phyloP scores from a whole-genome alignment of 2,888 invertebrate genomes.

The Drosophila picticornis region DNA sequence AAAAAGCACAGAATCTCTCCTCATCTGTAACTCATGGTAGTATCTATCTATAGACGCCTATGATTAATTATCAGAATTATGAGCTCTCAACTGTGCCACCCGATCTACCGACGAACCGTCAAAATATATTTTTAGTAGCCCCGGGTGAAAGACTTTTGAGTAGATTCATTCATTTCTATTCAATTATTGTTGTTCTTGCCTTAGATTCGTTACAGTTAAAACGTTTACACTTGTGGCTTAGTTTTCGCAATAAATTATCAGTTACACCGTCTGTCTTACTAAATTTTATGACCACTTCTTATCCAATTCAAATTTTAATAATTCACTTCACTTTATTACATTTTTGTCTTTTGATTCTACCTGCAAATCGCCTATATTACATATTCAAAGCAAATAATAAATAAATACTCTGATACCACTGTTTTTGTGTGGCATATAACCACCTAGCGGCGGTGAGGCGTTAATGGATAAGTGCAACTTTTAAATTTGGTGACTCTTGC shows the following conservation, averaged over 20 bases:
- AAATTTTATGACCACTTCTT: neutral
- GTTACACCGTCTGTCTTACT: neutral
- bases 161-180: conserved; percentile 7
- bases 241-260: neutral
- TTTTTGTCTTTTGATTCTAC: neutral
- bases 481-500: neutral
- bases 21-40: neutral
- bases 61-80: conserved; percentile 48
- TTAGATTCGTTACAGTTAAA: neutral
- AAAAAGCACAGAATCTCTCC: neutral
- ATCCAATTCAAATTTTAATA: neutral
- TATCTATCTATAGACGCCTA: conserved; percentile 6
- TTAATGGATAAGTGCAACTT: neutral
- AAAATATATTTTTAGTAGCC: conserved; percentile 4
- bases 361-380: neutral
- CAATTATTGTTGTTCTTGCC: neutral
- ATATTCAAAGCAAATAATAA: neutral
- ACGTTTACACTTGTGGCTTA: neutral
- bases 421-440: neutral
- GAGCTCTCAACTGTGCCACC: conserved; percentile 38
- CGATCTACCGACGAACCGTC: conserved; percentile 12
- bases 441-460: neutral
- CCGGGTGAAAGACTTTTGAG: conserved; percentile 18
- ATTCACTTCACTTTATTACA: neutral
- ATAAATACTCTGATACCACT: neutral